Evolutionary conservation across 2,888 invertebrate genomes (phyloP), one percentile per base, ranked within the genome.

Genomic region (Limenitis camilla): DNA sequence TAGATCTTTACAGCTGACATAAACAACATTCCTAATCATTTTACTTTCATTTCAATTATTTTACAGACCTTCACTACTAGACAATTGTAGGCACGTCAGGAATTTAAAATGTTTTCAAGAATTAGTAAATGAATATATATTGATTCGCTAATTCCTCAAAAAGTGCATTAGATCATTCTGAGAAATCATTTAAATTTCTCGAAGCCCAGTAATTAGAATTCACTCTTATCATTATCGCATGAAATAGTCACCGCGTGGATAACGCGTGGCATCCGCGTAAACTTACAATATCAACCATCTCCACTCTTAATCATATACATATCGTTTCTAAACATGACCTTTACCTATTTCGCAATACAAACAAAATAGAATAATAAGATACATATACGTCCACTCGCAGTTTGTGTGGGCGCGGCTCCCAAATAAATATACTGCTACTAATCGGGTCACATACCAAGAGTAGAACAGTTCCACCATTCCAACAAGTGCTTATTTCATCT

Each of bases 401-500:
- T 10, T 9, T 31, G 42, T 7, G 31, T 31, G 38, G 43, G 49
- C 11, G n/a, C 30, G 48, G 42, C 45, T n/a, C 8, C 49, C n/a
- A 31, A 31, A 11, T 11, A 9, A 5, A n/a, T 31, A n/a, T n/a
- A 39, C 46, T 29, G n/a, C n/a, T 4, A n/a, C n/a, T 32, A 47
- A 39, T 35, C 46, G 6, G 45, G 45, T 45, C 45, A 36, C 36
- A 45, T 45, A 29, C 45, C 45, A 28, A 29, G 35, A 35, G 44
- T 19, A 41, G 41, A 30, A 10, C 30, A 30, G 41, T 28, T 29
- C 28, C 28, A 29, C 6, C 42, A 19, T 11, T 10, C 30, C n/a
- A 41, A n/a, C 8, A 19, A 31, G 30, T 32, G 11, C 9, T 32
- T 11, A 42, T 4, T 42, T 9, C 31, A 42, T 42, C 31, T 32